Evolutionary conservation across 2,797 vertebrate species (phyloP), one percentile per base, ranked within the genome.

Genomic region (Pelochelys cantorii): DNA sequence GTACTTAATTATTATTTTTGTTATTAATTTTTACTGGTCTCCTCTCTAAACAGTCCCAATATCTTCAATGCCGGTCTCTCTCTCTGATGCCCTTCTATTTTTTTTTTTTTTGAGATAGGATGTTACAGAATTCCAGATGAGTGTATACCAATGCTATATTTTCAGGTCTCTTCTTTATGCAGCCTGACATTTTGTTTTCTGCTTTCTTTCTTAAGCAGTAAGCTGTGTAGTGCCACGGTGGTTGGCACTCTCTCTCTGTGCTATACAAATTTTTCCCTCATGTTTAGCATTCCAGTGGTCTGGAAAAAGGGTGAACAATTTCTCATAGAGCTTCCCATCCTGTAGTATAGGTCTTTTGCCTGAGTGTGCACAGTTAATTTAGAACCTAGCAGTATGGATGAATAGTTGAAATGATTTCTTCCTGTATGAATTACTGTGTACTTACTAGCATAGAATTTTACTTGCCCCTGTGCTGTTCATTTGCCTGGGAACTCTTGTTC

Each of bases 181-280:
- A 14, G 34, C n/a, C 42, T 54, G 81, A 53, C 9, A 18, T 37
- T 79, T 53, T 60, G 15, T 89, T 93, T 88, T 80, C 87, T 94
- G 6, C 83, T 55, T 85, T 6, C 0, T 0, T 0, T 48, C 1
- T 68, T 31, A 34, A n/a, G 18, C n/a, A 68, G 18, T 68, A 34
- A 68, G 65, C 17, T 68, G 18, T 34, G 18, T 37, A 68, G n/a
- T 68, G n/a, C n/a, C 65, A 68, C n/a, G 22, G 18, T 37, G n/a
- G 18, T 68, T 68, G 34, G n/a, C n/a, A 34, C 65, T 34, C n/a
- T n/a, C 34, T 34, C 20, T 68, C 65, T 34, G 6, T 34, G 62
- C 4, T 68, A n/a, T 68, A 68, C 62, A 68, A 20, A n/a, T n/a
- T n/a, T 68, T n/a, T 2, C 31, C 11, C 62, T 68, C n/a, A 31